These are phyloP conservation scores for Orthochromis malagaraziensis DNA, from an alignment of 2,113 vertebrate species.

Conservation along the genomic window DNA sequence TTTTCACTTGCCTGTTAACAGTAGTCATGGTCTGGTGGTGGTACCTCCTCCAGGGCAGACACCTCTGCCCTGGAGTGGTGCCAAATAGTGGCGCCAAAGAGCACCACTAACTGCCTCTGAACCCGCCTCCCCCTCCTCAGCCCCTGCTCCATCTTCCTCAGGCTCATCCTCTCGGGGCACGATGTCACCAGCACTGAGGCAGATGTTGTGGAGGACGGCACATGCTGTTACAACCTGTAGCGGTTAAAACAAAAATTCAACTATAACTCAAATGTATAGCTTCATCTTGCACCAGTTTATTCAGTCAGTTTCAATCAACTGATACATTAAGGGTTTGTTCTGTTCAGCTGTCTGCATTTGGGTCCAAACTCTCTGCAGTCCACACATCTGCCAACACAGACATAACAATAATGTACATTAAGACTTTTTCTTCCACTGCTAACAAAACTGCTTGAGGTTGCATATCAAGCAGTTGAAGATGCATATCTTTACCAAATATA, in stretches of 20 bases:
- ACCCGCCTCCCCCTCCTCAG: not conserved
- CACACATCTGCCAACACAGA: not conserved
- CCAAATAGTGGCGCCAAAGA: not conserved
- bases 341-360: not conserved
- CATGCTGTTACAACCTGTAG: not conserved
- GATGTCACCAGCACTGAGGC: not conserved
- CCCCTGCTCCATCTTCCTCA: not conserved
- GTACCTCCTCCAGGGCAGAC: too few species aligned
- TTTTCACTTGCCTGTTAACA: too few species aligned
- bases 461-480: not conserved
- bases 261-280: not conserved
- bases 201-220: not conserved
- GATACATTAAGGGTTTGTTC: not conserved
- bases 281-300: not conserved
- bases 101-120: not conserved
- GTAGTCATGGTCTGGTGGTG: too few species aligned
- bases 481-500: not conserved
- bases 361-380: not conserved
- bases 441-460: accelerated
- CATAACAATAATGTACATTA: not conserved
- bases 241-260: not conserved
- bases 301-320: not conserved
- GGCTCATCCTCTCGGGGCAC: not conserved
- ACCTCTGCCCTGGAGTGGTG: not conserved
- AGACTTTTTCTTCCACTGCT: not conserved